These are phyloP conservation scores for Panorpa germanica DNA, from an alignment of 2,888 invertebrate species.

Conservation along the genomic window DNA sequence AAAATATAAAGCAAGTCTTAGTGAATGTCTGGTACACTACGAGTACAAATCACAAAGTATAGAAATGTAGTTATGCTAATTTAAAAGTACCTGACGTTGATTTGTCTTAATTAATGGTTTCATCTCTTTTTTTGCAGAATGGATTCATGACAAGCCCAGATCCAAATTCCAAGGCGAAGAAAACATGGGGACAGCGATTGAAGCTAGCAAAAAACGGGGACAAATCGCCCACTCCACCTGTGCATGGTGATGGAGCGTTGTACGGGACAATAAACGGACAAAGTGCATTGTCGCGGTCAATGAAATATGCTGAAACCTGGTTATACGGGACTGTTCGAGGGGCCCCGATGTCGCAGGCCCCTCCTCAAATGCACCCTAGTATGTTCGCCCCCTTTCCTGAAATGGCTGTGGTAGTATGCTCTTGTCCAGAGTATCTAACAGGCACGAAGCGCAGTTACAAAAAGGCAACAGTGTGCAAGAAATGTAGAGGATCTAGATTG, in stretches of 20 bases:
- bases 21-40: no score
- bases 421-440: slow-evolving; percentile 61
- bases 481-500: slow-evolving; percentile 64
- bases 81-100: no score
- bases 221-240: slow-evolving; percentile 24
- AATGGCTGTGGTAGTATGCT: slow-evolving; percentile 52
- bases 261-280: slow-evolving; percentile 34
- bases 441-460: slow-evolving; percentile 58
- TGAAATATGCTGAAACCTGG: slow-evolving; percentile 76
- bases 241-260: slow-evolving; percentile 17
- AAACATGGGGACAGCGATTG: slow-evolving; percentile 51
- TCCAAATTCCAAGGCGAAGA: slow-evolving; percentile 32
- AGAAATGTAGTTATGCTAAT: no score
- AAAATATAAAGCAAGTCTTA: no score
- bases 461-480: slow-evolving; percentile 60
- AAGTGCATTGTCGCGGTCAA: slow-evolving; percentile 58
- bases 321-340: slow-evolving; percentile 58
- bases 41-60: no score
- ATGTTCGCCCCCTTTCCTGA: slow-evolving; percentile 30
- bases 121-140: slow-evolving; percentile 23
- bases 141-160: slow-evolving; percentile 29
- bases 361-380: slow-evolving; percentile 25
- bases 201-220: slow-evolving; percentile 31
- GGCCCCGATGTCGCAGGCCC: slow-evolving; percentile 26
- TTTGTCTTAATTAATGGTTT: slow-evolving; percentile 3